Evolutionary conservation across 2,888 invertebrate species (phyloP), one percentile per base, ranked within the genome.

Genomic region (Drosophila rellima): DNA sequence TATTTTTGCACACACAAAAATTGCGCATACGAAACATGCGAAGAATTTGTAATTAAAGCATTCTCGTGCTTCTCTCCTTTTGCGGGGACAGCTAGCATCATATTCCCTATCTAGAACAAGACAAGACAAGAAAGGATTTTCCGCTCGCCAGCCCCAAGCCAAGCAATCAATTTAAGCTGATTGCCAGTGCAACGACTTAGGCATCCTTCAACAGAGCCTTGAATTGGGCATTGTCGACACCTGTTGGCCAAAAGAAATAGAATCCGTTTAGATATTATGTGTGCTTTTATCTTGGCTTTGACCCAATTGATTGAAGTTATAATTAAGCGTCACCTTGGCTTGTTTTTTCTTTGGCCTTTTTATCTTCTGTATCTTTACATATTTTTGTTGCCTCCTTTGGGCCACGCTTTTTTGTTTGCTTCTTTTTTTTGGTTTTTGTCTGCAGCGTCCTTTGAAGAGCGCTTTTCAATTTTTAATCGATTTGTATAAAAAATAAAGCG

Each of bases 31-130:
- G 45, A 47, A 70, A 60, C 67, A 74, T 78, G 68, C 68, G 48
- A 70, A 62, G 86, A 82, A 85, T 89, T 88, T 74, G 86, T 80
- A 85, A 89, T 85, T 85, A 85, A 89, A 88, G 71, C 72, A 77
- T 74, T 74, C 68, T 62, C 61, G 29, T 17, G 35, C n/a, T 20
- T 11, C n/a, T 31, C 42, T 44, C 17, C 37, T 18, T 26, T 7
- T 57, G 23, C 13, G 6, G 11, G 40, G 10, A 15, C 5, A 40
- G 8, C 15, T 5, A 23, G 10, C 29, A 42, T 52, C 20, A 37
- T 42, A 40, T 31, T 56, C 26, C 26, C n/a, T 8, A 15, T 48
- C 20, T 10, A 13, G n/a, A 3, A 35, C 40, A 10, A 31, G 31
- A 18, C 31, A 31, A 18, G 31, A 13, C 17, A 29, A 47, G 48